Evolutionary conservation across 92 coral and sea anemone genomes (phyloP).

Genomic region (Nematostella vectensis): DNA sequence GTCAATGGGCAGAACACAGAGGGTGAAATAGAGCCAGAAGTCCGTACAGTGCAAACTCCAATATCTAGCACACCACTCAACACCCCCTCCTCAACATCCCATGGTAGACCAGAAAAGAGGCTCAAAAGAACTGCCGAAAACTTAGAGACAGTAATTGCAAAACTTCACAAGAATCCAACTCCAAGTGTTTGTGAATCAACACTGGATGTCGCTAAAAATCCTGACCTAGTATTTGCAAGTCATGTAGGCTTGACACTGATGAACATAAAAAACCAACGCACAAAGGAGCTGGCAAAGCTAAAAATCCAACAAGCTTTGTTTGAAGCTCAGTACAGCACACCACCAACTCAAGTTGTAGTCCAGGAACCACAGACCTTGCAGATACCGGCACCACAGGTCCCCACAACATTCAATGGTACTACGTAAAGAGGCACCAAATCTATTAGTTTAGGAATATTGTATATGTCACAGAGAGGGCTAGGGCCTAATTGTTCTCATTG

Average conservation of each 20-base stretch:
- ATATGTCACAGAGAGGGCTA: too few relatives aligned
- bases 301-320: conserved; percentile 45
- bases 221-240: conserved; percentile 43
- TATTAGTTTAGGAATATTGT: too few relatives aligned
- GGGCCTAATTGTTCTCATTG: too few relatives aligned
- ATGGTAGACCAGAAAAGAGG: conserved; percentile 7
- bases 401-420: too few relatives aligned
- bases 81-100: not conserved
- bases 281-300: conserved; percentile 38
- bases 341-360: conserved; percentile 8
- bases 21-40: not conserved
- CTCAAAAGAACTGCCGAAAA: conserved; percentile 12
- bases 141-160: conserved; percentile 25
- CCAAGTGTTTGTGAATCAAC: conserved; percentile 19
- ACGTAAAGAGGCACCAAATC: too few relatives aligned
- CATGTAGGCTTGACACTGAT: conserved; percentile 51
- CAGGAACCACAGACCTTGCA: conserved; percentile 1
- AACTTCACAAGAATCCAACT: conserved; percentile 22
- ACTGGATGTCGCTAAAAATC: conserved; percentile 21
- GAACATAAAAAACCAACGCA: conserved; percentile 28
- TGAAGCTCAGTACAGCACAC: conserved; percentile 42
- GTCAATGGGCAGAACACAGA: not conserved
- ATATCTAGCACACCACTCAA: not conserved
- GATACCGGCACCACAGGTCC: too few relatives aligned
- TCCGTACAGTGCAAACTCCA: not conserved